Evolutionary conservation across 2,888 invertebrate genomes (phyloP).

Genomic region (Encarsia formosa): DNA sequence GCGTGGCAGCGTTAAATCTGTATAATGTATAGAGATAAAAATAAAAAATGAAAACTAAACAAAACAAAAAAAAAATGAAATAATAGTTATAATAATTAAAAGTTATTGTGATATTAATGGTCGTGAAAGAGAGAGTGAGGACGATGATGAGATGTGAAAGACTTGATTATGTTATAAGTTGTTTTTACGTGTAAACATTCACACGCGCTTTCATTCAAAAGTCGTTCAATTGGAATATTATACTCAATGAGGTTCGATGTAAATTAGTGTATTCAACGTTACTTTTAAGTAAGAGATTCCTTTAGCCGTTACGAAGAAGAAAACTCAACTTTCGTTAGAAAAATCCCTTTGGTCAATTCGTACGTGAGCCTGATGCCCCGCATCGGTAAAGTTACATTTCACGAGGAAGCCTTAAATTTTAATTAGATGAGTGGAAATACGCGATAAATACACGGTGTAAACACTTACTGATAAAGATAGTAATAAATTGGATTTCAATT

Average conservation of each 20-base stretch:
- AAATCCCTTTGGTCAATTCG: conserved; percentile 18
- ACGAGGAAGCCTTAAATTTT: conserved; percentile 18
- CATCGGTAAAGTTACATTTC: conserved; percentile 8
- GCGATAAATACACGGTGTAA: background rate
- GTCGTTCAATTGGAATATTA: background rate
- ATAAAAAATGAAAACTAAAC: no score
- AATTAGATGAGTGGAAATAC: background rate
- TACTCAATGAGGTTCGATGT: no score
- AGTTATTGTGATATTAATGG: conserved; percentile 23
- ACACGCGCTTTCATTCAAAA: conserved; percentile 2
- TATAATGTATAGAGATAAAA: conserved; percentile 16
- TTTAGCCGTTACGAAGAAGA: no score
- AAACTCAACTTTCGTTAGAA: background rate
- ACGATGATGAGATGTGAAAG: conserved; percentile 1
- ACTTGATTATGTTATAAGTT: conserved; percentile 10
- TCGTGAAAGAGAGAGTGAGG: conserved; percentile 2
- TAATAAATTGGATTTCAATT: background rate
- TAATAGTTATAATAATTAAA: background rate
- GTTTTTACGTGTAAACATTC: conserved; percentile 13
- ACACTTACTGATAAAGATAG: background rate
- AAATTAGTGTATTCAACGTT: no score
- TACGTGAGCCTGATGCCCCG: conserved; percentile 10
- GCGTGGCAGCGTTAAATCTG: conserved; percentile 16
- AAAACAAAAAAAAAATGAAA: no score
- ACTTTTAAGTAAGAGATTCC: no score